These are phyloP conservation scores for Marisa cornuarietis DNA, from an alignment of 1,140 invertebrate species.

Conservation along the genomic window DNA sequence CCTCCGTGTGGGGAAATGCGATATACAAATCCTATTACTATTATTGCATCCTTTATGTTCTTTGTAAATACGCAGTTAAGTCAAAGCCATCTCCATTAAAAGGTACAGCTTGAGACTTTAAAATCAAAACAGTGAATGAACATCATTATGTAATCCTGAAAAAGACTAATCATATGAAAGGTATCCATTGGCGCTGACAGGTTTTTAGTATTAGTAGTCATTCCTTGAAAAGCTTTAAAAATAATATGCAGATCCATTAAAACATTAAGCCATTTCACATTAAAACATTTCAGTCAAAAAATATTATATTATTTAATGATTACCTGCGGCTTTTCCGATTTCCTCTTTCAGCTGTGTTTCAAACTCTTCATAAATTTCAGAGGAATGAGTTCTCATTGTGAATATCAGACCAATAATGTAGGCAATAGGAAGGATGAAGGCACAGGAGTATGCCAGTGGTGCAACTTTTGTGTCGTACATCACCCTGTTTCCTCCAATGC, in stretches of 20 bases:
- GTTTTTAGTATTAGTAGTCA: too few relatives aligned
- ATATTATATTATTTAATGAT: neutral
- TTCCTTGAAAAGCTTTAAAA: neutral
- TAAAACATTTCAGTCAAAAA: neutral
- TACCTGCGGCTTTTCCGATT: constrained; percentile 8
- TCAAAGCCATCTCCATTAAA: too few relatives aligned
- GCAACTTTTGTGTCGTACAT: constrained; percentile 53
- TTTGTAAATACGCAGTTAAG: too few relatives aligned
- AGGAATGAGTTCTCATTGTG: constrained; percentile 60
- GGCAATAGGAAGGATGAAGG: constrained; percentile 53
- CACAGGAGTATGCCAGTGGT: constrained; percentile 55
- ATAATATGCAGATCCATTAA: neutral
- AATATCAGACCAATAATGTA: constrained; percentile 60
- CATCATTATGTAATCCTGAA: too few relatives aligned
- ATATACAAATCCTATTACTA: too few relatives aligned
- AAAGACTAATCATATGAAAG: too few relatives aligned
- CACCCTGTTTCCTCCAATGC: constrained; percentile 47
- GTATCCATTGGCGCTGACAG: too few relatives aligned
- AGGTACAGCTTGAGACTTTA: too few relatives aligned
- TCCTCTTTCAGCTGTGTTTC: constrained; percentile 40
- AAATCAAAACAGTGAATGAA: too few relatives aligned
- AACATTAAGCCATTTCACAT: neutral
- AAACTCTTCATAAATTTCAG: constrained; percentile 55
- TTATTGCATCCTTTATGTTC: too few relatives aligned
- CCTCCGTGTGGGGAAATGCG: too few relatives aligned